Evolutionary conservation across 2,888 invertebrate species (phyloP), one percentile per base, ranked within the genome.

Genomic region (Erebia palarica): DNA sequence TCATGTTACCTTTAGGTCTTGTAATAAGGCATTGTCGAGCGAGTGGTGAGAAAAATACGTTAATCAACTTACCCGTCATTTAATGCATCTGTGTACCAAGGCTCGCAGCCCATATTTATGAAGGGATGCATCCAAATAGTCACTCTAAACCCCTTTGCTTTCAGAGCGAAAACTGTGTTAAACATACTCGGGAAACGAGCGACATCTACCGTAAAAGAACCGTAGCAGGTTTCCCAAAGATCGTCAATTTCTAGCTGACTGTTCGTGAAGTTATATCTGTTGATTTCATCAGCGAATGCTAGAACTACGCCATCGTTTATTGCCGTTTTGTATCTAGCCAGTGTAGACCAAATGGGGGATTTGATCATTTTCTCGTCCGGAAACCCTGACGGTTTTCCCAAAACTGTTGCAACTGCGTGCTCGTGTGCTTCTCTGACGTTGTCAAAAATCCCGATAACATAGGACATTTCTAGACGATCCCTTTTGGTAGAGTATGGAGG

Each of bases 51-150:
- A 14, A 53, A 16, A 11, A 44, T 7, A n/a, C 11, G 4, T n/a
- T 51, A 42, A 16, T 3, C 21, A 44, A 77, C 87, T 83, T 90
- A 96, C 92, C 88, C 88, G 63, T 89, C 90, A 10, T 77, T 77
- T 60, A 84, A 82, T 7, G 91, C 89, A 4, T 91, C 84, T 1
- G 93, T 90, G 64, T 94, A 94, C 79, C 90, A 92, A 8, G 93
- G 94, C 83, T 92, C 89, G 71, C 95, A 95, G 9, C 91, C 94
- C 42, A 88, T 89, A 78, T 95, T 95, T 8, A 95, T 89, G 78
- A 96, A 96, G 0, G 95, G 95, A 84, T 95, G 95, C 5, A 94
- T 90, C 95, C 96, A 96, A 18, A 95, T 78, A 0, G 95, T 95
- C 1, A 95, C 94, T 69, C 94, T 86, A 77, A 94, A 95, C 0